A percentile compares a stretch with the other conserved stretches of the same genome.
These are phyloP conservation scores for Perca flavescens DNA, from an alignment of 2,113 vertebrate genomes.

Conservation along the genomic window DNA sequence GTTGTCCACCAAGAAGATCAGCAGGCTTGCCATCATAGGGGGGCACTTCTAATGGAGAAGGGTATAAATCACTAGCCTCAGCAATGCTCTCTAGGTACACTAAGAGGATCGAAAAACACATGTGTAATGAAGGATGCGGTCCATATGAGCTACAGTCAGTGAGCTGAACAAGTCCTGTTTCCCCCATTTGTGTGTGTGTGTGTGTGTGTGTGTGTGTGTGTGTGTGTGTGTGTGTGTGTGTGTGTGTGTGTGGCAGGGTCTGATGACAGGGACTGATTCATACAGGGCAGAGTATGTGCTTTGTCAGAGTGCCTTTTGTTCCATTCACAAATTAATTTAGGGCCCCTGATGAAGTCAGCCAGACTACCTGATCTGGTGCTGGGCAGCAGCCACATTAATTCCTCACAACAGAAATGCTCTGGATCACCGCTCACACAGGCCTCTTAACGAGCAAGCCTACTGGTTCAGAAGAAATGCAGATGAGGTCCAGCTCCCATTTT, in stretches of 20 bases:
- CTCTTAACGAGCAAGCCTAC: constrained; percentile 58
- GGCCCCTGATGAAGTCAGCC: constrained; percentile 63
- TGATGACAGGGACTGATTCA: constrained; percentile 73
- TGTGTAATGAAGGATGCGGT: constrained; percentile 60
- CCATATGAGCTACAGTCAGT: constrained; percentile 53
- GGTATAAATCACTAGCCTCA: constrained; percentile 70
- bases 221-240: constrained; percentile 16
- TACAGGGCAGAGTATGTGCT: constrained; percentile 64
- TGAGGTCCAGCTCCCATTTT: constrained; percentile 72
- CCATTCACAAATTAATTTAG: constrained; percentile 63
- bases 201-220: constrained; percentile 7
- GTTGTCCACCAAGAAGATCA: constrained; percentile 66
- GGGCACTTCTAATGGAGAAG: constrained; percentile 38
- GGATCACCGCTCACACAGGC: constrained; percentile 64
- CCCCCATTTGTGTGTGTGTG: constrained; percentile 42
- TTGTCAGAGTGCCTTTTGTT: constrained; percentile 75
- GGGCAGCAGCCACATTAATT: constrained; percentile 75
- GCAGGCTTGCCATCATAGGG: constrained; percentile 52
- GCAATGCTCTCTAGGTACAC: constrained; percentile 41
- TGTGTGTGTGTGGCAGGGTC: constrained; percentile 23
- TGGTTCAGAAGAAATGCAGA: constrained; percentile 54
- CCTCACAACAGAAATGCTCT: constrained; percentile 50
- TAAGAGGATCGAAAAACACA: constrained; percentile 66
- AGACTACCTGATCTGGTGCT: constrained; percentile 58
- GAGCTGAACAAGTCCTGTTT: constrained; percentile 58